Evolutionary conservation across 2,113 vertebrate genomes (phyloP), one percentile per base, ranked within the genome.

Genomic region (Pao palembangensis): DNA sequence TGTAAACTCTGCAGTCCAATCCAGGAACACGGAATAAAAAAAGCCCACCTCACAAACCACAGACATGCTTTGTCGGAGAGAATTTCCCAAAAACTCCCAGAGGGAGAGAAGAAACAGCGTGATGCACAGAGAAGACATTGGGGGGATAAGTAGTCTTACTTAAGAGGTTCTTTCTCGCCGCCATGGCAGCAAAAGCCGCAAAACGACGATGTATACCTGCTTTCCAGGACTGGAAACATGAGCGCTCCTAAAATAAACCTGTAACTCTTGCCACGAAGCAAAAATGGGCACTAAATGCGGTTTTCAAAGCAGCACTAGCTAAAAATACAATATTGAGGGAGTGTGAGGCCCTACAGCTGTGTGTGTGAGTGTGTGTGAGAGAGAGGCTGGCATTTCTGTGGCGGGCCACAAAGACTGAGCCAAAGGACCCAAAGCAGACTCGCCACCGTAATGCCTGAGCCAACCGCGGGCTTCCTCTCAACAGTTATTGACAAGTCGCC

Each of bases 301-400:
- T 85, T 90, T 88, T 86, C 55, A 87, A 87, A 90, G 87, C 77
- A 85, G 83, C 73, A 76, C 77, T 67, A 53, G 66, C 84, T 88
- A 91, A 91, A 90, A 90, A 90, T 90, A 91, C 61, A 83, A 82
- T 85, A 71, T 76, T 75, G 70, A 61, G 78, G 80, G 74, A 76
- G 72, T 75, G 78, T 73, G 75, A 78, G 72, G 74, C 76, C 72
- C 75, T 73, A 75, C 76, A 84, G 80, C 78, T 78, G 78, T 75
- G 64, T 31, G 14, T 59, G 31, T 51, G 54, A n/a, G 58, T 47
- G 73, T 47, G 49, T 25, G 46, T 15, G 38, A 17, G 48, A 28
- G 53, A 42, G 49, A 42, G n/a, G 44, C 44, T 47, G 44, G 44
- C 84, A 86, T 82, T 76, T 85, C 85, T 89, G 85, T 74, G 84